Evolutionary conservation across 1,140 invertebrate species (phyloP).

Genomic region (Hestina assimilis): DNA sequence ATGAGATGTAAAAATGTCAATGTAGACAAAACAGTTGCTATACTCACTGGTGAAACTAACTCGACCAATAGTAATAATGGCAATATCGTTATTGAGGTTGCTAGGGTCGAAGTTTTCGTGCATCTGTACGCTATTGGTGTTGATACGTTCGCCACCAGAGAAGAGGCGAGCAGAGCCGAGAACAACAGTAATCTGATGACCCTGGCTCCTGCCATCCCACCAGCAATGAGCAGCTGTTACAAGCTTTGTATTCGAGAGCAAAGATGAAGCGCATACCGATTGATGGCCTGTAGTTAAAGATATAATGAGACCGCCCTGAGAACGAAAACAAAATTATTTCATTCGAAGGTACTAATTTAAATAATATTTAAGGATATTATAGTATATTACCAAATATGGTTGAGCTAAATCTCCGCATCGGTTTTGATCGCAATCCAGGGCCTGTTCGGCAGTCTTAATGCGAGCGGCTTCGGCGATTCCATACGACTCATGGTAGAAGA

Average conservation of each 20-base stretch:
- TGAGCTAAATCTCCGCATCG: constrained; percentile 37
- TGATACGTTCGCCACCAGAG: constrained; percentile 19
- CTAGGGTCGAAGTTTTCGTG: constrained; percentile 13
- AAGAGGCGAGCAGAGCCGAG: constrained; percentile 21
- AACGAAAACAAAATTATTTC: not conserved
- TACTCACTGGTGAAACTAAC: constrained; percentile 20
- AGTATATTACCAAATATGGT: constrained; percentile 30
- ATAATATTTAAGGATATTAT: not conserved
- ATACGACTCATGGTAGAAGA: constrained; percentile 36
- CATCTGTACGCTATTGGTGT: constrained; percentile 12
- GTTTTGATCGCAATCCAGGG: constrained; percentile 33
- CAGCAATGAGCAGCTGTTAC: constrained; percentile 33
- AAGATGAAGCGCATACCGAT: constrained; percentile 24
- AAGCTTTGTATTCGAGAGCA: constrained; percentile 12
- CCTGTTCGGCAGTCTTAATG: constrained; percentile 28
- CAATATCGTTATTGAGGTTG: constrained; percentile 16
- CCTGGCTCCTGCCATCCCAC: constrained; percentile 4
- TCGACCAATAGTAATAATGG: constrained; percentile 1
- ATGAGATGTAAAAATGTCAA: not conserved
- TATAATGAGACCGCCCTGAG: constrained; percentile 19
- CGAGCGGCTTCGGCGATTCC: constrained; percentile 32
- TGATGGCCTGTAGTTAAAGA: not conserved
- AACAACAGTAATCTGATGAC: constrained; percentile 12
- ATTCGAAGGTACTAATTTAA: too few species aligned
- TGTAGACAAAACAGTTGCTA: not conserved